Base-by-base conservation (phyloP, 2,113 vertebrate genomes). In the Hemibagrus wyckioides region DNA sequence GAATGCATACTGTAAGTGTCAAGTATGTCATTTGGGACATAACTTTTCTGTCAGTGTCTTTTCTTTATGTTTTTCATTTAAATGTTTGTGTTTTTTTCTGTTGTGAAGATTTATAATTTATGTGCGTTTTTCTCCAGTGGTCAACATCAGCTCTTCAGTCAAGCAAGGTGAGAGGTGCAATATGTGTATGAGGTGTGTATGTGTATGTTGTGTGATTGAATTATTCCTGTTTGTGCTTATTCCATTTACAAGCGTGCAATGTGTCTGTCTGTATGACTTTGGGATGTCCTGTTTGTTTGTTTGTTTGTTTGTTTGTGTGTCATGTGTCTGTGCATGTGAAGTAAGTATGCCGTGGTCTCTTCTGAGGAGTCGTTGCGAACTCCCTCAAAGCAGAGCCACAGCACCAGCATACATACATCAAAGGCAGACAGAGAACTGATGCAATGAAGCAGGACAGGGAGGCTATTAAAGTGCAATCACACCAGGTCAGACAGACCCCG, bases 91-190 rank as follows among this genome's bases (percentile, higher is more conserved):
- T 75, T 2, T 3, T n/a, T 86, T 67, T 28, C 48, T 77, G n/a
- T 83, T 83, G 59, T 89, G 69, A 89, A 87, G 61, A n/a, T 21
- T 5, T 15, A 86, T 25, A 36, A 11, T 80, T 83, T 87, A 85
- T 83, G 79, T 88, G 73, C 84, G 21, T 88, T 90, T 86, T 48
- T 88, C 89, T 90, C 84, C 87, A 90, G 89, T 81, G 89, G 86
- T 88, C 80, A 86, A 57, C 86, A 86, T 85, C 84, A 84, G 73
- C 89, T 88, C 84, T 85, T 87, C 73, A 76, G 80, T 28, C 44
- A 83, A 83, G 65, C 85, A 86, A 90, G 89, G 89, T 88, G 89
- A 90, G 86, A 86, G 84, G 82, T 87, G 76, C 82, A 67, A 19
- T 61, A n/a, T 65, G 48, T 23, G 85, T 57, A 80, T 80, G 52